Percentiles rank a stretch among this genome's conserved stretches.
Evolutionary conservation across 2,888 invertebrate genomes (phyloP).

Genomic region (Phaedon cochleariae): DNA sequence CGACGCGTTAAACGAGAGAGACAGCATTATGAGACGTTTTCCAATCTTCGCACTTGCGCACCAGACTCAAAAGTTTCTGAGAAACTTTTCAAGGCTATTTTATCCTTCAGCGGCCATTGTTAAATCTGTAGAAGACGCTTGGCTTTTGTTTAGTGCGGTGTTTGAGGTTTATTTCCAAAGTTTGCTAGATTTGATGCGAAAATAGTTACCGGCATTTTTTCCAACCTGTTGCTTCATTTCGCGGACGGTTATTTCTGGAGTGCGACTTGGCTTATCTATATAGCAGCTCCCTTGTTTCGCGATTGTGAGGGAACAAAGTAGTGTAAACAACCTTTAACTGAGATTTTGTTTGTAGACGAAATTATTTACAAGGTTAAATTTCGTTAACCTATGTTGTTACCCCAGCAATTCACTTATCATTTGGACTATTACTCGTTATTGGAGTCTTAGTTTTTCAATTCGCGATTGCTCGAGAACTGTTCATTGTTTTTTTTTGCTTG

Average conservation of each 20-base stretch:
- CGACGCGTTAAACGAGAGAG: slow-evolving; percentile 39
- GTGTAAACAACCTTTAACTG: slow-evolving; percentile 57
- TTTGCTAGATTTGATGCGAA: slow-evolving; percentile 38
- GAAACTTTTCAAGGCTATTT: slow-evolving; percentile 61
- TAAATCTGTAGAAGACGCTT: slow-evolving; percentile 58
- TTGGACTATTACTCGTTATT: slow-evolving; percentile 22
- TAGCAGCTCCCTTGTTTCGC: slow-evolving; percentile 30
- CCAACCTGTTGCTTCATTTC: slow-evolving; percentile 51
- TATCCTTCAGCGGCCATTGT: slow-evolving; percentile 61
- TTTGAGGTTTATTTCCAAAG: slow-evolving; percentile 43
- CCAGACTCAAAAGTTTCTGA: slow-evolving; percentile 58
- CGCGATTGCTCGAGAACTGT: slow-evolving; percentile 2
- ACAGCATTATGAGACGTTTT: slow-evolving; percentile 34
- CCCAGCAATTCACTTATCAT: slow-evolving; percentile 36
- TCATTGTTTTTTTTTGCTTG: slow-evolving; percentile 31
- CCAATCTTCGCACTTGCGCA: slow-evolving; percentile 51
- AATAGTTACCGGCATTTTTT: slow-evolving; percentile 41
- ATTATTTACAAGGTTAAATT: slow-evolving; percentile 48
- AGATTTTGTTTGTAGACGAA: slow-evolving; percentile 44
- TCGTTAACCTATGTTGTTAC: slow-evolving; percentile 44
- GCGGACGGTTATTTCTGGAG: slow-evolving; percentile 38
- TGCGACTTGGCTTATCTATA: too few species aligned
- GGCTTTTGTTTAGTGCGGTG: slow-evolving; percentile 39
- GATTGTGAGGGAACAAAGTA: slow-evolving; percentile 39
- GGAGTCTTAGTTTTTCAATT: slow-evolving; percentile 24